Conservation (phyloP, 2,113 vertebrate species). For the Sphyrna mokarran region DNA sequence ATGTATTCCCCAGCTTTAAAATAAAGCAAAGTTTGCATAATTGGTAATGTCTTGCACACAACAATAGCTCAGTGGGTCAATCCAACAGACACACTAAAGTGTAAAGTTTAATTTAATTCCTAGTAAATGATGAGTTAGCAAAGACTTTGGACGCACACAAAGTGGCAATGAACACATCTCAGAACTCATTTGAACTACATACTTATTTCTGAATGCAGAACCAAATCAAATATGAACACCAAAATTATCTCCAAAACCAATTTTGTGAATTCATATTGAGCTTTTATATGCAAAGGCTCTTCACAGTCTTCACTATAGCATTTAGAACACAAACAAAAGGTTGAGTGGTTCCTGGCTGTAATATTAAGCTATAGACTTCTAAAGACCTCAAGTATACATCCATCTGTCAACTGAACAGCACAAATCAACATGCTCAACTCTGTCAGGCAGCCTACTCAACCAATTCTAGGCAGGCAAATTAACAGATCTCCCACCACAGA, state of each 20-base stretch:
- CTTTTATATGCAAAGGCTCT: background rate
- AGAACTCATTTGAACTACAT: background rate
- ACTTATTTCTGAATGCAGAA: background rate
- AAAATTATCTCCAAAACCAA: background rate
- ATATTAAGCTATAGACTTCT: background rate
- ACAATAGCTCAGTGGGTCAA: background rate
- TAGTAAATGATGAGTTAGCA: background rate
- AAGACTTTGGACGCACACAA: background rate
- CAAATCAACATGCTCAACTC: background rate
- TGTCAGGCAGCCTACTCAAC: background rate
- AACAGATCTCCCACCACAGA: background rate
- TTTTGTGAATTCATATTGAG: background rate
- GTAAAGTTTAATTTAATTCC: background rate
- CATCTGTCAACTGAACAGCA: background rate
- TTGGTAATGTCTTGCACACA: background rate
- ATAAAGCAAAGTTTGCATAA: background rate
- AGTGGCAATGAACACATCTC: background rate
- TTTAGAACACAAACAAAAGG: background rate
- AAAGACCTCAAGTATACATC: background rate
- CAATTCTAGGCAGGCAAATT: background rate
- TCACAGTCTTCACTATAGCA: background rate
- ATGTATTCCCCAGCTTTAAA: background rate
- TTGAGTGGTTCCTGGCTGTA: background rate
- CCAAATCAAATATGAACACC: background rate
- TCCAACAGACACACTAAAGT: background rate